Conservation (phyloP, 2,888 invertebrate species). For the Erannis defoliaria region DNA sequence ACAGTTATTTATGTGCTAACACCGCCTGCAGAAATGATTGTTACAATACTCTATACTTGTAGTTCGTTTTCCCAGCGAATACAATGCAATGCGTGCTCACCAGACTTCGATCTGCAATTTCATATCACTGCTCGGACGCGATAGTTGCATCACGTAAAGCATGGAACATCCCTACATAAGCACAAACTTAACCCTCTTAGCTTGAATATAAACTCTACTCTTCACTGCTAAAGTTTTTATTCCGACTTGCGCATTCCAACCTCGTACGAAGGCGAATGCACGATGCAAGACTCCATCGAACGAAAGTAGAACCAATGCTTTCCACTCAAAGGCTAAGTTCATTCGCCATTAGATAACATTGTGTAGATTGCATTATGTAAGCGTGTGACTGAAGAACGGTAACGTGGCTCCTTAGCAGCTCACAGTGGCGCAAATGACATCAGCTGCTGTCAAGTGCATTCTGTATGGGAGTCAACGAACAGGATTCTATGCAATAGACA, state of each 20-base stretch:
- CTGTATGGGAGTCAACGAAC: constrained; percentile 80
- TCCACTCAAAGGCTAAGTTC: constrained; percentile 67
- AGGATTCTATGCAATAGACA: constrained; percentile 80
- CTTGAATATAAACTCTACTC: constrained; percentile 53
- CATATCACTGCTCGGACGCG: constrained; percentile 69
- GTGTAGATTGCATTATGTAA: constrained; percentile 81
- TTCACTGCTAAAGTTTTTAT: constrained; percentile 56
- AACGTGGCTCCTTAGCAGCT: constrained; percentile 82
- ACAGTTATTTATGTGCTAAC: constrained; percentile 57
- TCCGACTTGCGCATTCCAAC: constrained; percentile 50
- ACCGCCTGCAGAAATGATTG: constrained; percentile 55
- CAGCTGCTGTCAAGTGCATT: constrained; percentile 76
- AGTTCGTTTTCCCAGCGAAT: constrained; percentile 63
- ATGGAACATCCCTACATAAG: constrained; percentile 53
- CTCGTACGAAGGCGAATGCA: constrained; percentile 60
- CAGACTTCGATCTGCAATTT: constrained; percentile 63
- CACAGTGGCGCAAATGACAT: constrained; percentile 82
- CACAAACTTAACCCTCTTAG: constrained; percentile 46
- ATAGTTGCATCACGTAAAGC: constrained; percentile 82
- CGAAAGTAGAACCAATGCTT: constrained; percentile 74
- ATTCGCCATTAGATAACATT: constrained; percentile 63
- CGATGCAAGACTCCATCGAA: constrained; percentile 62
- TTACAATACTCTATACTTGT: constrained; percentile 48
- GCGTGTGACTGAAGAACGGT: constrained; percentile 79
- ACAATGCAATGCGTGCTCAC: constrained; percentile 59